Evolutionary conservation across 2,888 invertebrate genomes (phyloP), one percentile per base, ranked within the genome.

Genomic region (Caenorhabditis japonica): DNA sequence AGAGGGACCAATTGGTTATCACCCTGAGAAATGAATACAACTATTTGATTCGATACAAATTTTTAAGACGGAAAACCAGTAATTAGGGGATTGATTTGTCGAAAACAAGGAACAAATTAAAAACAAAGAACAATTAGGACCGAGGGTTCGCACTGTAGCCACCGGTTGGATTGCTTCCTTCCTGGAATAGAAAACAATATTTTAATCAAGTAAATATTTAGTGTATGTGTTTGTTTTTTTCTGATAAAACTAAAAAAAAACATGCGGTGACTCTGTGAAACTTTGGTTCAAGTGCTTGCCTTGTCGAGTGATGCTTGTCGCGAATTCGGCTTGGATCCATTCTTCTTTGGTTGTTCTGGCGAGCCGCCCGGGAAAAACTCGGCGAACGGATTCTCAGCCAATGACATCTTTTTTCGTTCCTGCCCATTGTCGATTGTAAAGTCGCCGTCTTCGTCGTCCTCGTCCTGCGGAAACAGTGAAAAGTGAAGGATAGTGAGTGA

Each of bases 341-440:
- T 12, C 39, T 49, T 66, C 27, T 58, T 44, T n/a, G 55, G 68
- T 27, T 52, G 62, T 55, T 72, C 72, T 0, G 72, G 72, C 12
- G 73, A 68, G 19, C 61, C 70, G 33, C 55, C 60, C 3, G 49
- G 62, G 75, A 79, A 84, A 8, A 82, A 79, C 36, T 70, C 82
- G 12, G 74, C 75, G 66, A 84, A 82, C 4, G 84, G 84, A 72
- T 84, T 84, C 36, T 77, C 77, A 8, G 75, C 79, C 21, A 80
- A 36, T 30, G 74, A 75, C 52, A 71, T 69, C 55, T 78, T 78
- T 55, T 78, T 75, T 44, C 60, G 56, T 23, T 62, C 53, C 7
- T 33, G 19, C 47, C 74, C 74, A 25, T 66, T 62, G 59, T 69
- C 62, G 41, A 74, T 62, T 12, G 59, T 52, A 46, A 74, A 62